Base-by-base conservation (phyloP, 2,113 vertebrate species). In the Pelodiscus sinensis region DNA sequence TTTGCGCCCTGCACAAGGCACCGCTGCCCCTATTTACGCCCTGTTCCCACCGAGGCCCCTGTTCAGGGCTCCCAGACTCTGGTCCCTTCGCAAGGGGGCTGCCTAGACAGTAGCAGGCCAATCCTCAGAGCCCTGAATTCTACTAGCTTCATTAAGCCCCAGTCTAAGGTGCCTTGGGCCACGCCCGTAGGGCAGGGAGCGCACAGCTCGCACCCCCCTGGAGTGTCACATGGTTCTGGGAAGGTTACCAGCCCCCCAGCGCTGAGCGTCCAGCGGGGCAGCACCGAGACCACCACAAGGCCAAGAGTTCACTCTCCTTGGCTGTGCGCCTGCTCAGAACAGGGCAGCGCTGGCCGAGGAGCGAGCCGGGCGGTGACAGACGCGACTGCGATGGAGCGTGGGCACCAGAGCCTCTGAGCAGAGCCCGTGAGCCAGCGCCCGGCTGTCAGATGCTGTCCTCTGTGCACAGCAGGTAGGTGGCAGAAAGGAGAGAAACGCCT, bases 21-120 rank as follows among this genome's bases (percentile, higher is more conserved):
- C 75, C 81, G 71, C 89, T 19, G 44, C 75, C 1, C 9, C 1
- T 22, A 11, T 9, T 0, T 1, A 9, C 68, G 22, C 8, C 2
- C 24, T 7, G 0, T 9, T 11, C 68, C 75, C 38, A 1, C 0
- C 8, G 65, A 8, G 75, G 5, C 1, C 21, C 0, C 9, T 18
- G 4, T 5, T 5, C 51, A 58, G 9, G 79, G 24, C 58, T 44
- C 21, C 44, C 24, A 0, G 83, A 4, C 65, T 58, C 16, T 38
- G 75, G 0, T 73, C 19, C 71, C 54, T 29, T 35, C n/a, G 0
- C 0, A 3, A 3, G 31, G 35, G 7, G 16, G 31, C 19, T 9
- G 15, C 38, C 29, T 35, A 12, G 22, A 14, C 12, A 77, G 12
- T 11, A 22, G 85, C 13, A 58, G 35, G 14, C 65, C 11, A 58